Base-by-base conservation (phyloP, 1,140 invertebrate species). In the Druon quercuslanigerum region DNA sequence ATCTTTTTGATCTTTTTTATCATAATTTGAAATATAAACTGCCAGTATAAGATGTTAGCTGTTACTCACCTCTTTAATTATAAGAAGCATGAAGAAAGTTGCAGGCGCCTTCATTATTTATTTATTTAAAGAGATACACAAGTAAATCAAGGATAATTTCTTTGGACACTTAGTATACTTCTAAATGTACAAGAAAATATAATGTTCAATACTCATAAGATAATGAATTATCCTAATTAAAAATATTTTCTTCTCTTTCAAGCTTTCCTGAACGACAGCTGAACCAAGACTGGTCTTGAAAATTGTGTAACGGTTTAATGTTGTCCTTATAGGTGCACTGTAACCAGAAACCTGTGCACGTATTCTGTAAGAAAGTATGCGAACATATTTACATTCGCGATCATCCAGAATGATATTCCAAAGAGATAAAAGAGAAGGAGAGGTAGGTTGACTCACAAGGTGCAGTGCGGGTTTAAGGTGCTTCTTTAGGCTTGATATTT, bases 261-360 rank as follows among this genome's bases (percentile, higher is more conserved):
- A 60, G 12, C 57, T 60, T 60, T 14, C 57, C 25, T 50, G 73
- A 56, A 71, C 84, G 84, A 75, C 78, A 72, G 85, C 81, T 82
- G 66, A 80, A 76, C 79, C 79, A 73, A 85, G 84, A 89, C 88
- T 89, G 88, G 83, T 83, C 84, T 87, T 82, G 84, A 86, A 85
- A 84, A 84, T 82, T 85, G 79, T 79, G 82, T 89, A 89, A 89
- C 87, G 88, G 88, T 89, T 85, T 73, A 80, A 84, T 75, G 82
- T 85, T 78, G 83, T 85, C 85, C 82, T 85, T 76, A 76, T 74
- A 70, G 17, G 20, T 20, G 20, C 25, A 60, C 5, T 60, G 11
- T 14, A 14, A 60, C 20, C 20, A 11, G 13, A 20, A 60, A 60
- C 14, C 50, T 75, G 75, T 73, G 66, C 73, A 79, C 73, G 60